Evolutionary conservation across 2,797 vertebrate species (phyloP).

Genomic region (Melanotaenia boesemani): DNA sequence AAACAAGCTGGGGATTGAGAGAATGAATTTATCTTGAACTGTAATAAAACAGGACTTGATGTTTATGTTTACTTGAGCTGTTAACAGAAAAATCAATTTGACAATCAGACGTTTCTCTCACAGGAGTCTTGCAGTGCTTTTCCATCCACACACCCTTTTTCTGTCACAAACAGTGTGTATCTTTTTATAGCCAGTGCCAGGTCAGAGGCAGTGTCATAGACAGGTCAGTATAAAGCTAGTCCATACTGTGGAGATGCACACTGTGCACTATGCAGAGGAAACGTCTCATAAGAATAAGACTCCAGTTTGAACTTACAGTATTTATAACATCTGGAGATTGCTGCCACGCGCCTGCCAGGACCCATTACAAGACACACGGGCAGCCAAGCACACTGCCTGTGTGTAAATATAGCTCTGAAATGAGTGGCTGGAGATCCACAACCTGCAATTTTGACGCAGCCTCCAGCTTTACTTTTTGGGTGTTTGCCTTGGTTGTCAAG

Average conservation of each 20-base stretch:
- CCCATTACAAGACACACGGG: constrained; percentile 63
- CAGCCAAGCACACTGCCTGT: constrained; percentile 57
- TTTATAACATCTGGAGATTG: constrained; percentile 73
- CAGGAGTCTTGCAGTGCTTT: not conserved
- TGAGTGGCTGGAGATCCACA: constrained; percentile 74
- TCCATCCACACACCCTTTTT: constrained; percentile 2
- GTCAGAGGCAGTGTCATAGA: constrained; percentile 66
- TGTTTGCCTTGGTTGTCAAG: constrained; percentile 74
- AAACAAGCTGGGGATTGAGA: not conserved
- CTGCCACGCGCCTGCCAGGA: constrained; percentile 53
- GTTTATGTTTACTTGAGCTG: not conserved
- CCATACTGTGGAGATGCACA: constrained; percentile 9
- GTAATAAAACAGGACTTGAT: not conserved
- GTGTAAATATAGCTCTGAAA: constrained; percentile 84
- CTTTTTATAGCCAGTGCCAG: constrained; percentile 60
- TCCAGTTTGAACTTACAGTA: constrained; percentile 56
- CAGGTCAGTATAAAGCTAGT: constrained; percentile 63
- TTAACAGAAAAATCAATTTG: not conserved
- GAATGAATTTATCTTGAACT: not conserved
- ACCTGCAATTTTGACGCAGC: constrained; percentile 80
- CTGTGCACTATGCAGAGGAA: constrained; percentile 59
- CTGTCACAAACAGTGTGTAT: constrained; percentile 23
- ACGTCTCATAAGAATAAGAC: constrained; percentile 47
- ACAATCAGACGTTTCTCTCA: constrained; percentile 10
- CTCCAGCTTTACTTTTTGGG: constrained; percentile 67